A percentile compares a stretch with the other conserved stretches of the same genome.
phyloP scores from a whole-genome alignment of 2,797 vertebrate genomes.

The Margarornis squamiger region DNA sequence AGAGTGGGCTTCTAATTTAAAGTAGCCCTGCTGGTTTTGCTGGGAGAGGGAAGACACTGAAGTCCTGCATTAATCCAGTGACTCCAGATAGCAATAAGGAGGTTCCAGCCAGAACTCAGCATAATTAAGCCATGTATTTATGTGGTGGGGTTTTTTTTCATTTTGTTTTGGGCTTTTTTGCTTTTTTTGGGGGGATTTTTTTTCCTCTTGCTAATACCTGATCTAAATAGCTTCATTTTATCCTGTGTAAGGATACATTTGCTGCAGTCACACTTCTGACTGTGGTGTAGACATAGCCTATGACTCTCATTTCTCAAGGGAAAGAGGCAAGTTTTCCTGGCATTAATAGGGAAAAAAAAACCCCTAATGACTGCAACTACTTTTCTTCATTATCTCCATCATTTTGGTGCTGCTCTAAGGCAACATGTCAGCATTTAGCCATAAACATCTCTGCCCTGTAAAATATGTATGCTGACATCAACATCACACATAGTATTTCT shows the following conservation, averaged over 20 bases:
- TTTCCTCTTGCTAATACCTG: neutral
- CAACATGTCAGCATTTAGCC: neutral
- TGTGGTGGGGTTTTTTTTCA: neutral
- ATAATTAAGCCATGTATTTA: neutral
- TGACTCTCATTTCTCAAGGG: neutral
- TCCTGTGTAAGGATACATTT: neutral
- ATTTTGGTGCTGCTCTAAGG: slow-evolving; percentile 5
- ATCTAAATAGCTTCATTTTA: neutral
- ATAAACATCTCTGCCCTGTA: neutral
- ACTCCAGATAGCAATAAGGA: neutral
- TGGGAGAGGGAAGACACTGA: neutral
- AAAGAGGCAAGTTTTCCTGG: neutral
- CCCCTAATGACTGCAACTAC: neutral
- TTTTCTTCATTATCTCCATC: neutral
- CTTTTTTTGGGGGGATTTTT: neutral
- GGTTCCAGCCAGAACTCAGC: neutral
- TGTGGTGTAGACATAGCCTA: neutral
- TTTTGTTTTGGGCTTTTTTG: neutral
- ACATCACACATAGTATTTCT: neutral
- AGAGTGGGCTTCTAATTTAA: neutral
- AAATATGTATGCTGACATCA: neutral
- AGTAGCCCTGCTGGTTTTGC: slow-evolving; percentile 24
- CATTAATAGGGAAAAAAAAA: neutral
- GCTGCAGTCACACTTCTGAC: neutral
- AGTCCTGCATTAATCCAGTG: neutral